Percentiles rank a stretch among this genome's conserved stretches.
Evolutionary conservation across 1,140 invertebrate species (phyloP).

Genomic region (Tetranychus urticae): DNA sequence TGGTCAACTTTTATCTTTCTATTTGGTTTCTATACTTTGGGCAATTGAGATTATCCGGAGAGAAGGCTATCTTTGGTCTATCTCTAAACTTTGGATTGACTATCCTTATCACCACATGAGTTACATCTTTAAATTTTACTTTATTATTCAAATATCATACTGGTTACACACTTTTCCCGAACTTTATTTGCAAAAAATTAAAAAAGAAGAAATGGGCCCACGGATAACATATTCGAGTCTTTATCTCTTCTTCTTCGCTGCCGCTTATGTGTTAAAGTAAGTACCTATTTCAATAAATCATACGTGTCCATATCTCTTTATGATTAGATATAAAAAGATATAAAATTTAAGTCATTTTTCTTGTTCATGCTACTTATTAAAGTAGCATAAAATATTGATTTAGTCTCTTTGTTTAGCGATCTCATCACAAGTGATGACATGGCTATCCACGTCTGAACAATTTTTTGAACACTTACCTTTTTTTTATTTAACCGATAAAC

Average conservation of each 20-base stretch:
- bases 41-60: conserved; percentile 58
- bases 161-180: conserved; percentile 90
- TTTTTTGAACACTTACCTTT: no score
- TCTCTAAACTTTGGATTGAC: conserved; percentile 31
- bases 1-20: conserved; percentile 78
- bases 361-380: no score
- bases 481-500: no score
- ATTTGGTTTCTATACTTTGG: conserved; percentile 63
- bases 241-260: conserved; percentile 50
- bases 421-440: no score
- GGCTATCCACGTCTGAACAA: no score
- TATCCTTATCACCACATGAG: conserved; percentile 48
- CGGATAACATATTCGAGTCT: conserved; percentile 35
- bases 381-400: no score
- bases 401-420: no score
- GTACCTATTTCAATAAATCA: conserved; percentile 15
- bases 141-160: conserved; percentile 77
- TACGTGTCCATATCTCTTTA: no score
- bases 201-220: conserved; percentile 25
- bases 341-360: no score
- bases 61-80: conserved; percentile 5
- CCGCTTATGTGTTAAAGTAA: conserved; percentile 75
- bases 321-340: no score
- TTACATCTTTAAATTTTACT: conserved; percentile 83
- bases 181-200: conserved; percentile 73